Conservation (phyloP, 2,113 vertebrate species). For the Apteryx owenii region DNA sequence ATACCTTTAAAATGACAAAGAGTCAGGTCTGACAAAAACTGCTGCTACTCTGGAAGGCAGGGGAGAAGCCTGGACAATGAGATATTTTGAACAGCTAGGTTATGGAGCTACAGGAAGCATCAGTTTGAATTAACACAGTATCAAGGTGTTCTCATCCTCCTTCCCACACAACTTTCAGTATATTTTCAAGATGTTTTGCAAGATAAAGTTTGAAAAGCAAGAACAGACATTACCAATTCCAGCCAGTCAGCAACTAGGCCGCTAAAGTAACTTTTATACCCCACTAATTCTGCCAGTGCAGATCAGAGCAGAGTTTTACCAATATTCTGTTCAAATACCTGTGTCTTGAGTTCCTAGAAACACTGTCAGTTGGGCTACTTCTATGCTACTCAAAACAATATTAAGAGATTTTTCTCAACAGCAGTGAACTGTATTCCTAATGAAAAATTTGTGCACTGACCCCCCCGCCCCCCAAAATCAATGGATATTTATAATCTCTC, state of each 20-base stretch:
- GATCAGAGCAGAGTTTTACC: not conserved
- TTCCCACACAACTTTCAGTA: slow-evolving; percentile 50
- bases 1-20: not conserved
- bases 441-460: not conserved
- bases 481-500: not conserved
- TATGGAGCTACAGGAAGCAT: not conserved
- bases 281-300: not conserved
- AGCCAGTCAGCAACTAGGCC: not conserved
- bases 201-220: slow-evolving; percentile 4
- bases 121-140: not conserved
- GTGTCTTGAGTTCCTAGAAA: not conserved
- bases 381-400: not conserved
- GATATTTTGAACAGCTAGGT: not conserved
- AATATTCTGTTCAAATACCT: not conserved
- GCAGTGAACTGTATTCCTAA: not conserved
- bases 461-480: not conserved
- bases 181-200: not conserved
- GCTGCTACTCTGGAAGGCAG: not conserved
- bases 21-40: not conserved
- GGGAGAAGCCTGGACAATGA: not conserved
- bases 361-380: not conserved
- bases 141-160: slow-evolving; percentile 8
- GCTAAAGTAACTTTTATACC: not conserved
- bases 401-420: not conserved
- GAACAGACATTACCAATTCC: not conserved